Evolutionary conservation across 1,140 invertebrate species (phyloP).

Genomic region (Paralvinella palmiformis): DNA sequence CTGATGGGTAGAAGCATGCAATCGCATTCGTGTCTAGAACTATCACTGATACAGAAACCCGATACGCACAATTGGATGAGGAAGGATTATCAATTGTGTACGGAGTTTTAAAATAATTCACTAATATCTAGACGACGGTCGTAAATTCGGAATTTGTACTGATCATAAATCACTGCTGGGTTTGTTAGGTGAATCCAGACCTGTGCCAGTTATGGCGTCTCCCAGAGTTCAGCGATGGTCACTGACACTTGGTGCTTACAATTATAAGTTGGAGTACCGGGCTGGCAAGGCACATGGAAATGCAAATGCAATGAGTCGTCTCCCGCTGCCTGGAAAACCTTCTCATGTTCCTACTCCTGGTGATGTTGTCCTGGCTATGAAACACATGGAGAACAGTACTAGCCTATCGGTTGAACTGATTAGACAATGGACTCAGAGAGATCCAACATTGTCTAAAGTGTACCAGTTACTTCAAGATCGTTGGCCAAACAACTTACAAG

Average conservation of each 20-base stretch:
- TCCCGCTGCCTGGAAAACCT: conserved; percentile 18
- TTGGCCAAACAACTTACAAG: not conserved
- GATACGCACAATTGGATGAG: conserved; percentile 53
- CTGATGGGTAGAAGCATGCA: conserved; percentile 33
- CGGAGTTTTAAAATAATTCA: conserved; percentile 46
- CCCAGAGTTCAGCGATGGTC: conserved; percentile 43
- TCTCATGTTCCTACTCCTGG: not conserved
- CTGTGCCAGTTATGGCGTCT: conserved; percentile 30
- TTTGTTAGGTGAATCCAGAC: conserved; percentile 23
- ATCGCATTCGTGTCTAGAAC: conserved; percentile 49
- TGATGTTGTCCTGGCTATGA: not conserved
- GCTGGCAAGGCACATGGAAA: conserved; percentile 28
- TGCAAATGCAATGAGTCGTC: conserved; percentile 33
- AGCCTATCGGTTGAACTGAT: not conserved
- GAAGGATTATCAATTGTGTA: conserved; percentile 52
- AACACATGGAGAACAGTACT: not conserved
- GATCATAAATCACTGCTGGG: conserved; percentile 50
- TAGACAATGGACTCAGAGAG: not conserved
- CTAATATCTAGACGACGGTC: too few species aligned
- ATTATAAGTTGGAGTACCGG: conserved; percentile 39
- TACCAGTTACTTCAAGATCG: not conserved
- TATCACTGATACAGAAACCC: conserved; percentile 42
- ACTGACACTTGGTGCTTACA: conserved; percentile 35
- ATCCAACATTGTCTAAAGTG: not conserved
- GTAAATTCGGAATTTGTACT: conserved; percentile 49